Percentiles rank a stretch among this genome's conserved stretches.
Evolutionary conservation across 2,113 vertebrate genomes (phyloP).

Genomic region (Malurus cyaneus): DNA sequence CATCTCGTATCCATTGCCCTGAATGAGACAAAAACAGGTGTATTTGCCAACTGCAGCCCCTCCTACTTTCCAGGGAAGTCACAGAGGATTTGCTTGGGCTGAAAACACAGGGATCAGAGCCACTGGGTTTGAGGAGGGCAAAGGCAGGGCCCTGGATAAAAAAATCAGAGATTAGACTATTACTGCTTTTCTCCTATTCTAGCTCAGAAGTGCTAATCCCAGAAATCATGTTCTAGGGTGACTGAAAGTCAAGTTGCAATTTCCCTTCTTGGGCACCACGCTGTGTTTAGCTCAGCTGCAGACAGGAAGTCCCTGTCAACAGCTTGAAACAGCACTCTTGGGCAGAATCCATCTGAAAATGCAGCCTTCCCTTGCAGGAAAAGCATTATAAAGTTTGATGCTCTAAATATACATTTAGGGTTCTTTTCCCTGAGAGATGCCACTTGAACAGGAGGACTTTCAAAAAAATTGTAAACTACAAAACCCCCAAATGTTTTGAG

Average conservation of each 20-base stretch:
- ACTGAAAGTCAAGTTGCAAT: neutral
- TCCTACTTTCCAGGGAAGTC: neutral
- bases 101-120: neutral
- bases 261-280: accelerated
- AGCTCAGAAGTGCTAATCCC: neutral
- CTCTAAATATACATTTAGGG: neutral
- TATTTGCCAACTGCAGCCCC: neutral
- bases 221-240: neutral
- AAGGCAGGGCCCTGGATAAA: neutral
- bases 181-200: neutral
- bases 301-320: neutral
- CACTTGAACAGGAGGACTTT: neutral
- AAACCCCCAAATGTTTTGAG: neutral
- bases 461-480: neutral
- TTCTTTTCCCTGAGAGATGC: neutral
- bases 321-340: neutral
- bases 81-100: neutral
- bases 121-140: neutral
- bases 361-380: neutral
- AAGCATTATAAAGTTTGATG: neutral
- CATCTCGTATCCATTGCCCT: neutral
- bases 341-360: neutral
- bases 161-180: neutral
- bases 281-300: neutral
- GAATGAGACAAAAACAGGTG: neutral